Evolutionary conservation across 2,888 invertebrate genomes (phyloP).

Genomic region (Ischnus inquisitorius): DNA sequence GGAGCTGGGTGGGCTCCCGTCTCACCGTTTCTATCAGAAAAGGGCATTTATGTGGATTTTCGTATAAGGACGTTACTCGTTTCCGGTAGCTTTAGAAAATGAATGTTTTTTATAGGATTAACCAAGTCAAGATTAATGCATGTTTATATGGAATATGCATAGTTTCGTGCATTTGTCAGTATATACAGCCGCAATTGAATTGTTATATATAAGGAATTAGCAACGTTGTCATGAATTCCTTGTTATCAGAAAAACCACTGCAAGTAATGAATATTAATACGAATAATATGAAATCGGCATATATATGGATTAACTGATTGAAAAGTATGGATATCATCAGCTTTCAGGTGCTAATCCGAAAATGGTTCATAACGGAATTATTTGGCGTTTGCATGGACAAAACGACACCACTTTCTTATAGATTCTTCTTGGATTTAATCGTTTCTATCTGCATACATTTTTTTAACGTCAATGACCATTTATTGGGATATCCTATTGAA

Average conservation of each 20-base stretch:
- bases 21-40: not conserved
- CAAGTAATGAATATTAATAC: constrained; percentile 3
- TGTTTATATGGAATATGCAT: not conserved
- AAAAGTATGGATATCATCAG: constrained; percentile 7
- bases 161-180: not conserved
- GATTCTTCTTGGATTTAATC: not conserved
- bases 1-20: no score
- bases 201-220: not conserved
- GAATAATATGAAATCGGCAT: not conserved
- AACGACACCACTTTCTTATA: constrained; percentile 17
- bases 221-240: not conserved
- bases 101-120: not conserved
- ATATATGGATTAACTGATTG: not conserved
- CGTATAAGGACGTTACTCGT: constrained; percentile 1
- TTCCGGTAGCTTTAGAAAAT: constrained; percentile 5
- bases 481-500: constrained; percentile 8
- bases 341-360: not conserved
- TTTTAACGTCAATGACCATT: not conserved
- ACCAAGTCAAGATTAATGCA: not conserved
- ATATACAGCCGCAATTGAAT: not conserved
- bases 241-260: constrained; percentile 6
- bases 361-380: constrained; percentile 5
- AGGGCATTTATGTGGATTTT: constrained; percentile 2
- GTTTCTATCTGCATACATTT: constrained; percentile 1
- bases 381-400: constrained; percentile 15